Percentiles rank a stretch among this genome's conserved stretches.
Conservation (phyloP, 2,888 invertebrate genomes). For the Galerucella calmariensis region DNA sequence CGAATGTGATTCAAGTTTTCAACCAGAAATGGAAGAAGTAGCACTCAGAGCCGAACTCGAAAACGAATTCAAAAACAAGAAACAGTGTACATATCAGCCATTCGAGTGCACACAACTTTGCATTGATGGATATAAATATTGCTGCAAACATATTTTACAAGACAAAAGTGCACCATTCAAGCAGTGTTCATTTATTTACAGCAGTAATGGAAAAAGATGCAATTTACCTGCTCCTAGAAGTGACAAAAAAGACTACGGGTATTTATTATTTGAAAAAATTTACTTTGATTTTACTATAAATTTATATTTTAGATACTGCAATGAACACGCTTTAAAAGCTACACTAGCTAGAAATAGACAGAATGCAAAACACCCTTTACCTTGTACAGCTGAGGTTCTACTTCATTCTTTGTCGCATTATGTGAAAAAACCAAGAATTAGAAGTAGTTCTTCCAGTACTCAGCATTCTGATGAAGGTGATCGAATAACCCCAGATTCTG, state of each 20-base stretch:
- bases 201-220: slow-evolving; percentile 79
- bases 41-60: slow-evolving; percentile 68
- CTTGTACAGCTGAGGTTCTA: slow-evolving; percentile 75
- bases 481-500: slow-evolving; percentile 62
- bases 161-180: slow-evolving; percentile 87
- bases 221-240: slow-evolving; percentile 79
- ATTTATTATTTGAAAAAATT: slow-evolving; percentile 38
- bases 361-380: slow-evolving; percentile 71
- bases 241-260: slow-evolving; percentile 77
- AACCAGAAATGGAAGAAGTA: slow-evolving; percentile 46
- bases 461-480: slow-evolving; percentile 58
- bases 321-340: slow-evolving; percentile 76
- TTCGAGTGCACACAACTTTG: slow-evolving; percentile 77
- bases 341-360: slow-evolving; percentile 73
- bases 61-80: slow-evolving; percentile 72
- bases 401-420: slow-evolving; percentile 75
- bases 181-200: slow-evolving; percentile 79
- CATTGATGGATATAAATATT: slow-evolving; percentile 80
- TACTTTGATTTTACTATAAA: neutral
- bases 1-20: slow-evolving; percentile 39
- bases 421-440: slow-evolving; percentile 63
- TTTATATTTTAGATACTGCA: slow-evolving; percentile 70
- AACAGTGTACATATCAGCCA: slow-evolving; percentile 71
- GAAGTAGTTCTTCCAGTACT: slow-evolving; percentile 51
- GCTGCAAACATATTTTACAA: slow-evolving; percentile 84